Percentiles rank a stretch among this genome's conserved stretches.
phyloP scores from a whole-genome alignment of 2,797 vertebrate genomes.

The Microctenopoma lineatum region DNA sequence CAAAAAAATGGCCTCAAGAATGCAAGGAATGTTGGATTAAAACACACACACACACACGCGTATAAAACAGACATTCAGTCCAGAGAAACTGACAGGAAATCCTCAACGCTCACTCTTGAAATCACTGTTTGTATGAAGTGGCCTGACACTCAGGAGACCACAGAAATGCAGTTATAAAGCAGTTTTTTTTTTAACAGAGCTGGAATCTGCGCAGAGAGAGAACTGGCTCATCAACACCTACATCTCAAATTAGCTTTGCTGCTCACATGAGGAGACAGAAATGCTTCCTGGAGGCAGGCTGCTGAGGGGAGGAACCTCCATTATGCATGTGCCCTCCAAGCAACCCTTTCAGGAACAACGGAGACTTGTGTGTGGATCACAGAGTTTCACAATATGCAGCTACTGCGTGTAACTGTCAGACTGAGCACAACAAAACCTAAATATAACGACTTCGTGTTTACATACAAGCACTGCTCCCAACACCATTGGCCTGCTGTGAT shows the following conservation, averaged over 20 bases:
- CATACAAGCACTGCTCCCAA: neutral
- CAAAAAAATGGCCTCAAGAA: no score
- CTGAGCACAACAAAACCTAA: conserved; percentile 36
- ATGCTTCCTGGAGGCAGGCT: conserved; percentile 49
- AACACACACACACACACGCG: no score
- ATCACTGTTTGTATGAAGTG: conserved; percentile 2
- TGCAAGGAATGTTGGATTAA: no score
- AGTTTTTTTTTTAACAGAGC: conserved; percentile 23
- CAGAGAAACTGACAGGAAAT: neutral
- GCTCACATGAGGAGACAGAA: conserved; percentile 41
- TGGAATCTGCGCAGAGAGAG: conserved; percentile 51
- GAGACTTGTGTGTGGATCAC: conserved; percentile 10
- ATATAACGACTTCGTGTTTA: conserved; percentile 29
- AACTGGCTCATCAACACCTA: conserved; percentile 48
- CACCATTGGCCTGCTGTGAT: no score
- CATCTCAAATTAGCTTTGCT: conserved; percentile 58
- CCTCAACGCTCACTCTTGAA: neutral
- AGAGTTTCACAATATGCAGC: neutral
- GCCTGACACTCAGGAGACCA: conserved; percentile 39
- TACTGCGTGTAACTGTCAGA: conserved; percentile 29
- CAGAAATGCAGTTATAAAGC: conserved; percentile 16
- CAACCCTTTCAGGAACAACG: conserved; percentile 16
- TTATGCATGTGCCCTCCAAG: conserved; percentile 38
- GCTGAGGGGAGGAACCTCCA: conserved; percentile 36
- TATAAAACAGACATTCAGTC: neutral